These are phyloP conservation scores for Chymomyza procnemis DNA, from an alignment of 2,888 invertebrate genomes.

Conservation along the genomic window DNA sequence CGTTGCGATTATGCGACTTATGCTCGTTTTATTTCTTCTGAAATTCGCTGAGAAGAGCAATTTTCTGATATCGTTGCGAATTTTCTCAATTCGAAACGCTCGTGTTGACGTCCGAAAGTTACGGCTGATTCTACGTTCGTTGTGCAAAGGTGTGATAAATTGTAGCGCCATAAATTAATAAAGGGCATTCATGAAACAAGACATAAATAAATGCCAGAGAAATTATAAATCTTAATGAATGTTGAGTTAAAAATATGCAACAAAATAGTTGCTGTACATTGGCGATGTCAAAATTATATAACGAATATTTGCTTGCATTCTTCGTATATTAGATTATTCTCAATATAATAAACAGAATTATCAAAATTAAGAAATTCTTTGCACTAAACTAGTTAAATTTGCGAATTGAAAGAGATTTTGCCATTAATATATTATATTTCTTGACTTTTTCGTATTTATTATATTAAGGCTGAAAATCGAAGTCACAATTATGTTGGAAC, in stretches of 20 bases:
- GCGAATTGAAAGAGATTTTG: too few relatives aligned
- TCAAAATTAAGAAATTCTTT: too few relatives aligned
- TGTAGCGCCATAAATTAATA: conserved; percentile 62
- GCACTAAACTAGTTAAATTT: too few relatives aligned
- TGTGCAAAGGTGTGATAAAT: conserved; percentile 58
- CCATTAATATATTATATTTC: too few relatives aligned
- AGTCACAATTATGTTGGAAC: too few relatives aligned
- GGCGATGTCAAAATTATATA: too few relatives aligned
- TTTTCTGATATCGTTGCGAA: conserved; percentile 1
- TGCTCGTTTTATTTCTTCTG: neutral
- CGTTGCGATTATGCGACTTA: conserved; percentile 19
- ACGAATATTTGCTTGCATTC: too few relatives aligned
- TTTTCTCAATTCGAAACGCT: neutral
- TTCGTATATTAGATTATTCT: too few relatives aligned
- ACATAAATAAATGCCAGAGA: conserved; percentile 37
- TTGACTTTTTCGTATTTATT: too few relatives aligned
- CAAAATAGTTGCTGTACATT: neutral
- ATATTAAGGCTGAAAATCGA: too few relatives aligned
- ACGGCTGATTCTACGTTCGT: too few relatives aligned
- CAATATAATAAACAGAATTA: too few relatives aligned
- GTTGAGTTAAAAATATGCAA: neutral
- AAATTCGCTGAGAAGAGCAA: neutral
- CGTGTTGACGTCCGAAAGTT: neutral
- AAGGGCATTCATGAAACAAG: conserved; percentile 26
- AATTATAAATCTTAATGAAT: conserved; percentile 31